A percentile compares a stretch with the other conserved stretches of the same genome.
Evolutionary conservation across 2,797 vertebrate species (phyloP).

Genomic region (Lacerta viridis): DNA sequence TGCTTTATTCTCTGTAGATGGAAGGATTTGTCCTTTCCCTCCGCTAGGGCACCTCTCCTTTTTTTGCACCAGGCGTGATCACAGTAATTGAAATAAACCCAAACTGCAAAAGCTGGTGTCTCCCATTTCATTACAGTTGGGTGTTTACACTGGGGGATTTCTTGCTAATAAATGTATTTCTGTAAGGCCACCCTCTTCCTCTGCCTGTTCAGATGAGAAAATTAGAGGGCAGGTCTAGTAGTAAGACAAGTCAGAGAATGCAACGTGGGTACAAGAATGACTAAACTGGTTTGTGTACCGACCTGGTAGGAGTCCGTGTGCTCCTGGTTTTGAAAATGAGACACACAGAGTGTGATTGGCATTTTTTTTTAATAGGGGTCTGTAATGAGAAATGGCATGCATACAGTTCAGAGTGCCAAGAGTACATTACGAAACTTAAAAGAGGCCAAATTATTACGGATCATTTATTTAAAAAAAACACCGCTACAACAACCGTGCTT

Average conservation of each 20-base stretch:
- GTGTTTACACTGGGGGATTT: too few relatives aligned
- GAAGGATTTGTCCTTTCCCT: neutral
- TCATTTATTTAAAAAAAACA: neutral
- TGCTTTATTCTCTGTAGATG: constrained; percentile 4
- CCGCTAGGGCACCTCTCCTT: neutral
- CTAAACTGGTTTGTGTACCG: neutral
- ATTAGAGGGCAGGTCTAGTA: neutral
- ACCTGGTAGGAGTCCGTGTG: neutral
- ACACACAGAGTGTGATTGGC: neutral
- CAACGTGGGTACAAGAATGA: neutral
- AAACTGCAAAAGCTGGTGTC: neutral
- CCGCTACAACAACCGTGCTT: neutral
- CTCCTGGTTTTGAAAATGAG: neutral
- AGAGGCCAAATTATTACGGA: neutral
- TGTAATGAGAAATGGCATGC: constrained; percentile 17
- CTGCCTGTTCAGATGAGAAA: neutral
- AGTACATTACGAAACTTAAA: constrained; percentile 6
- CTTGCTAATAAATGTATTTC: too few relatives aligned
- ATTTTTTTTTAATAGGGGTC: constrained; percentile 31
- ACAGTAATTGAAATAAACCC: constrained; percentile 31
- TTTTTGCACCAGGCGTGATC: neutral
- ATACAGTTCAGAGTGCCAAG: neutral
- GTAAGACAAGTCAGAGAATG: neutral
- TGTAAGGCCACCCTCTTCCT: too few relatives aligned
- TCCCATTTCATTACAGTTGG: neutral